These are phyloP conservation scores for Trichogramma pretiosum DNA, from an alignment of 1,140 invertebrate genomes.

Conservation along the genomic window DNA sequence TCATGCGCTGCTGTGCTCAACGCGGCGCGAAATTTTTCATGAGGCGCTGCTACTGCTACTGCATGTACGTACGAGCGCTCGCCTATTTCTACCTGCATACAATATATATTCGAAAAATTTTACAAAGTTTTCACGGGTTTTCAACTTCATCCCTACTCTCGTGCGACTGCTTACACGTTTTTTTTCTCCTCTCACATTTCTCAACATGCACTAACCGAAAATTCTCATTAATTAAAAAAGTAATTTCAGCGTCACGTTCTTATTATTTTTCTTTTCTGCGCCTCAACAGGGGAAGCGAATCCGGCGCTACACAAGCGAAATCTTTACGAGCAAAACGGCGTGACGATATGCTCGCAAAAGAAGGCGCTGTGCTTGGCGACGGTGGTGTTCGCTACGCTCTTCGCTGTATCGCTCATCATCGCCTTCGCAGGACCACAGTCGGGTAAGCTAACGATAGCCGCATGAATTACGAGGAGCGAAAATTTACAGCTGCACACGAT, in stretches of 20 bases:
- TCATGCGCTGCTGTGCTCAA: background rate
- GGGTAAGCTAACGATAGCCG: slow-evolving; percentile 40
- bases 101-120: too few relatives aligned
- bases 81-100: too few relatives aligned
- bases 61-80: background rate
- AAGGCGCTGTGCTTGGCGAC: slow-evolving; percentile 71
- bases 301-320: slow-evolving; percentile 62
- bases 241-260: slow-evolving; percentile 18
- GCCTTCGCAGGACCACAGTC: slow-evolving; percentile 78
- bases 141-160: too few relatives aligned
- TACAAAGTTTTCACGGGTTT: too few relatives aligned
- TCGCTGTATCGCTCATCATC: slow-evolving; percentile 76
- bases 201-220: too few relatives aligned
- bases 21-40: slow-evolving; percentile 17
- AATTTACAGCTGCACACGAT: too few relatives aligned
- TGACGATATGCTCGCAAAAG: slow-evolving; percentile 80
- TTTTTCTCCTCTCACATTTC: too few relatives aligned
- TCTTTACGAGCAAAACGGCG: slow-evolving; percentile 64
- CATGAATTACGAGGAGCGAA: too few relatives aligned
- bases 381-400: slow-evolving; percentile 66
- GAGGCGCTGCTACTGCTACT: slow-evolving; percentile 1
- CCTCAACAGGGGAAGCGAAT: slow-evolving; percentile 61
- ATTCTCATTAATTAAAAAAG: too few relatives aligned
- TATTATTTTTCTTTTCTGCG: slow-evolving; percentile 35
- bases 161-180: too few relatives aligned